Conservation (phyloP, 2,797 vertebrate genomes). For the Pterois miles region DNA sequence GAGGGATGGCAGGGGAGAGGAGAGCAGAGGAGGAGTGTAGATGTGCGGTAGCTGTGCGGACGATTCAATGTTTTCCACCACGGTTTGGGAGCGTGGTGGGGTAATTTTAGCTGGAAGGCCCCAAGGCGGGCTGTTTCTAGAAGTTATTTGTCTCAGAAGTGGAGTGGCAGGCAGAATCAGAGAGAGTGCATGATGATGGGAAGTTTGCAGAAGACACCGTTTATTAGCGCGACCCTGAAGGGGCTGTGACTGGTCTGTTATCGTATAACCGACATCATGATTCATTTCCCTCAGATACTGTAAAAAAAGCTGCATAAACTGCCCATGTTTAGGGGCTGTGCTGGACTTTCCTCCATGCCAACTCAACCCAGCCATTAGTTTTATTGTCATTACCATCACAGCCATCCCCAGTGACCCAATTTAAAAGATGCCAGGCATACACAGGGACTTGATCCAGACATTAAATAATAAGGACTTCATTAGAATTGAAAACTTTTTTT, state of each 20-base stretch:
- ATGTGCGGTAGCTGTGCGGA: constrained; percentile 66
- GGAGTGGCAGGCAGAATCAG: constrained; percentile 54
- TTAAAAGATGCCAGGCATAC: constrained; percentile 13
- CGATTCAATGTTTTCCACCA: constrained; percentile 80
- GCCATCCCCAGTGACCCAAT: constrained; percentile 9
- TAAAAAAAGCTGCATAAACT: background rate
- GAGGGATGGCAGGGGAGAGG: constrained; percentile 10
- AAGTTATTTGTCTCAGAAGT: constrained; percentile 74
- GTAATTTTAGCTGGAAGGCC: constrained; percentile 83
- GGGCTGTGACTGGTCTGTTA: background rate
- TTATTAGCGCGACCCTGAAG: constrained; percentile 45
- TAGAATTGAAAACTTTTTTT: background rate
- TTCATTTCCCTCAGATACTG: background rate
- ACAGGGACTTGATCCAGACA: background rate
- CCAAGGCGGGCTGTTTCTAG: constrained; percentile 63
- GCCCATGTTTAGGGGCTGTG: background rate
- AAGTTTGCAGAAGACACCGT: constrained; percentile 63
- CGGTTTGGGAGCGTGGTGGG: constrained; percentile 60
- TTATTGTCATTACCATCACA: constrained; percentile 37
- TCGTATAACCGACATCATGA: constrained; percentile 5
- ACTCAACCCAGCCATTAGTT: constrained; percentile 39
- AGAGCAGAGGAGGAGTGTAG: constrained; percentile 49
- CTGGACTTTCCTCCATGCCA: constrained; percentile 5
- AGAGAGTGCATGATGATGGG: constrained; percentile 52
- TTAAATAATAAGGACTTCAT: constrained; percentile 2